Evolutionary conservation across 2,113 vertebrate genomes (phyloP), one percentile per base, ranked within the genome.

Genomic region (Cranoglanis bouderius): DNA sequence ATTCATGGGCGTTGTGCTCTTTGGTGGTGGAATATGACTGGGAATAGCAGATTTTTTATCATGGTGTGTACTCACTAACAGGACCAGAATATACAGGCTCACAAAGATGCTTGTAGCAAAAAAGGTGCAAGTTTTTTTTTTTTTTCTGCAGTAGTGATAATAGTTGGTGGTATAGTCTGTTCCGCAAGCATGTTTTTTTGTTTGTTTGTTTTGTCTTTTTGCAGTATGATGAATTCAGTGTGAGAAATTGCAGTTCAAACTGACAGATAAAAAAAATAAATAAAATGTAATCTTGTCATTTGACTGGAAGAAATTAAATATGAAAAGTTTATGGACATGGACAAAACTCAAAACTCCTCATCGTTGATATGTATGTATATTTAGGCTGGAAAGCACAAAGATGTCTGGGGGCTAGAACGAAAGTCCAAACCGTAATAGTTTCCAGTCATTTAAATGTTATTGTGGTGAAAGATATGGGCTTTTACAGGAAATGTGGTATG

Each of bases 1-100:
- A 94, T 92, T 94, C 89, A 85, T 92, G 90, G 88, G 82, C 85
- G 80, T 90, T 88, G 80, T 90, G 86, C 90, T 89, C 85, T 92
- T 91, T 92, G 91, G 88, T 90, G 90, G 83, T 91, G 85, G 65
- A 88, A 87, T 67, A 55, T 57, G 82, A 70, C 19, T 63, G 70
- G 81, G 82, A 67, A 46, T 80, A 85, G 59, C 53, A 88, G 63
- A 9, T 89, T 80, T 61, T 59, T 84, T 49, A 49, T 49, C 9
- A 10, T 88, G 81, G 88, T 92, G 61, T 91, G 86, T 90, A 59
- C 90, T 90, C 82, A 84, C 90, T 87, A 61, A 86, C 88, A 90
- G 90, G 93, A 93, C 92, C 92, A 93, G 90, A 88, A 38, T 67
- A 80, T 85, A 85, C 55, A 78, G 89, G 84, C 85, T 91, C 88